Evolutionary conservation across 2,797 vertebrate species (phyloP).

Genomic region (Microcaecilia unicolor): DNA sequence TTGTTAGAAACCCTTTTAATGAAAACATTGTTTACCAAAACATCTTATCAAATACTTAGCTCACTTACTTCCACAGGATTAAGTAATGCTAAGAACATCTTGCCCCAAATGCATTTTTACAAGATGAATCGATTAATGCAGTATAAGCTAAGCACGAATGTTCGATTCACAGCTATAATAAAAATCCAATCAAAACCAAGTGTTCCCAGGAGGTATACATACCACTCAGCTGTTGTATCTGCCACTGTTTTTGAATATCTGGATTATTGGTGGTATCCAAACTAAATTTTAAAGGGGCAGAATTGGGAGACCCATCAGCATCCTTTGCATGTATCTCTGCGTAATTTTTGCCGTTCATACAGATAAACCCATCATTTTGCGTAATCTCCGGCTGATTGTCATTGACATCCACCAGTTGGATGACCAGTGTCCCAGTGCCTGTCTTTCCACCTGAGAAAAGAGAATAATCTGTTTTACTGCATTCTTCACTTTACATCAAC

Average conservation of each 20-base stretch:
- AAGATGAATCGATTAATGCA: background rate
- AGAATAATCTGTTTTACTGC: slow-evolving; percentile 3
- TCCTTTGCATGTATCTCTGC: slow-evolving; percentile 51
- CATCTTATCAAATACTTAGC: too few species aligned
- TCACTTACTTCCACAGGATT: too few species aligned
- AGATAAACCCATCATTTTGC: slow-evolving; percentile 37
- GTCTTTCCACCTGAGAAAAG: slow-evolving; percentile 62
- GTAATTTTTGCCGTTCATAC: slow-evolving; percentile 52
- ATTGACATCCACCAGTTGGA: slow-evolving; percentile 63
- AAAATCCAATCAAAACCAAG: background rate
- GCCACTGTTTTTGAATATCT: slow-evolving; percentile 39
- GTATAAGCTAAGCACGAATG: background rate
- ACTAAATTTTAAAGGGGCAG: slow-evolving; percentile 60
- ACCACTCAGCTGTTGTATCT: slow-evolving; percentile 51
- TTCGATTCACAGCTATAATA: too few species aligned
- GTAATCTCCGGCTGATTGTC: slow-evolving; percentile 59
- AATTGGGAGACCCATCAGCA: slow-evolving; percentile 46
- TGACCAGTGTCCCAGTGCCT: slow-evolving; percentile 68
- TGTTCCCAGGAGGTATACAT: slow-evolving; percentile 10
- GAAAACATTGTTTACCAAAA: too few species aligned
- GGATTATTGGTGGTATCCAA: slow-evolving; percentile 16
- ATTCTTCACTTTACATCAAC: too few species aligned
- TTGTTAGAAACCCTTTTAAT: too few species aligned
- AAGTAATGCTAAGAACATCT: too few species aligned
- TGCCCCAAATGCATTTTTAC: too few species aligned